Evolutionary conservation across 1,140 invertebrate genomes (phyloP), one percentile per base, ranked within the genome.

Genomic region (Limonius californicus): DNA sequence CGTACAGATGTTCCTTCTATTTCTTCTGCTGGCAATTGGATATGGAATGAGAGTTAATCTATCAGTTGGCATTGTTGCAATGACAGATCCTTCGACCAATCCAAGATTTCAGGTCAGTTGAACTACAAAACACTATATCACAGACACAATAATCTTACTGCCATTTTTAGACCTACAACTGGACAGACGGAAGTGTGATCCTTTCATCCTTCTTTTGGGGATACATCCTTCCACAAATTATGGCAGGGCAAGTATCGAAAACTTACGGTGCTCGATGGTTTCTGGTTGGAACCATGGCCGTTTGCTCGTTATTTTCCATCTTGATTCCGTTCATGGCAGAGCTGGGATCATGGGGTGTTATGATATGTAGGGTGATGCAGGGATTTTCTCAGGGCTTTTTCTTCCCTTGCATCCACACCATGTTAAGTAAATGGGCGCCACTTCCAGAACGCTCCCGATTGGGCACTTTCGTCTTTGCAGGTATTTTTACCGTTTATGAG

Each of bases 341-440:
- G 9, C 58, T 68, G 1, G 85, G 82, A 11, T 88, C 85, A 84
- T 72, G 84, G 72, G 78, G 82, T 59, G 73, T 89, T 56, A 82
- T 81, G 71, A 73, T 75, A 68, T 78, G 85, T 11, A 80, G 93
- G 21, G 83, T 92, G 0, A 63, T 89, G 0, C 86, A 90, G 75
- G 93, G 94, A 0, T 71, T 95, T 0, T 82, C 80, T 18, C 86
- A 95, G 78, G 92, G 92, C 8, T 83, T 90, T 0, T 80, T 90
- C 4, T 89, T 90, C 69, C 92, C 93, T 0, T 83, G 85, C 50
- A 80, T 90, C 3, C 91, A 95, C 67, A 87, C 87, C 0, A 77
- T 94, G 1, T 76, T 94, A 63, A 86, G 90, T 0, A 88, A 88
- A 69, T 96, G 94, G 93, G 83, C 63, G 20, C 85, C 85, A 0